These are phyloP conservation scores for Drosophila repletoides DNA, from an alignment of 1,140 invertebrate species.

Conservation along the genomic window DNA sequence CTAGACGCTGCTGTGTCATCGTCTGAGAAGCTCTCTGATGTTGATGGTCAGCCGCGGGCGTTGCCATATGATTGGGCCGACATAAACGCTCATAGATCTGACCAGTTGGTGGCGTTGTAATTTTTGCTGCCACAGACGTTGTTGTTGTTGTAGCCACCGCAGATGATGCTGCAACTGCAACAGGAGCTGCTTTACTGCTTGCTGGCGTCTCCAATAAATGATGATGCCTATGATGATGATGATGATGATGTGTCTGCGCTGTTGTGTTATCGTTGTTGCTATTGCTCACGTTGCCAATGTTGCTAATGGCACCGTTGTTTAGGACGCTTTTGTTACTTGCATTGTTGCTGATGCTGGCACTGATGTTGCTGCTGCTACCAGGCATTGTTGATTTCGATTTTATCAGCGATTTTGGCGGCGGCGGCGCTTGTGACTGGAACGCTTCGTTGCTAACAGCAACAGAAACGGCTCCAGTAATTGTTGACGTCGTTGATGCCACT, in stretches of 20 bases:
- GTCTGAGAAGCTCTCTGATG: not conserved
- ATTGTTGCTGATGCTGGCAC: constrained; percentile 13
- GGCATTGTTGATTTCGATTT: not conserved
- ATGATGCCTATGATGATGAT: constrained; percentile 69
- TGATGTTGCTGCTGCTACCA: not conserved
- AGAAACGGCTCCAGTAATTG: constrained; percentile 21
- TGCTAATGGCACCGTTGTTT: not conserved
- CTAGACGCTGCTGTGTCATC: constrained; percentile 1
- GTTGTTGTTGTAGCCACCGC: constrained; percentile 10
- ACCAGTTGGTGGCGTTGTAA: constrained; percentile 1
- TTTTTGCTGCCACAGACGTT: constrained; percentile 7
- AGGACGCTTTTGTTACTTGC: constrained; percentile 13
- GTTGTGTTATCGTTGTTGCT: constrained; percentile 33
- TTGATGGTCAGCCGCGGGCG: constrained; percentile 4
- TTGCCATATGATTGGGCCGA: constrained; percentile 13
- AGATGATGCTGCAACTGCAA: constrained; percentile 19
- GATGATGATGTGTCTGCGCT: constrained; percentile 47
- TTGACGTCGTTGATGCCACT: constrained; percentile 22
- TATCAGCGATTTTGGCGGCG: not conserved
- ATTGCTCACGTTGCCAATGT: not conserved
- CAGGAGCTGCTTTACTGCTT: constrained; percentile 13
- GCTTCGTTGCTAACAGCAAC: constrained; percentile 11
- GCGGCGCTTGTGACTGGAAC: not conserved
- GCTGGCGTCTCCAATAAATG: constrained; percentile 59
- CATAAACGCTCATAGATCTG: constrained; percentile 25